phyloP scores from a whole-genome alignment of 2,113 vertebrate species.

The Nesoenas mayeri region DNA sequence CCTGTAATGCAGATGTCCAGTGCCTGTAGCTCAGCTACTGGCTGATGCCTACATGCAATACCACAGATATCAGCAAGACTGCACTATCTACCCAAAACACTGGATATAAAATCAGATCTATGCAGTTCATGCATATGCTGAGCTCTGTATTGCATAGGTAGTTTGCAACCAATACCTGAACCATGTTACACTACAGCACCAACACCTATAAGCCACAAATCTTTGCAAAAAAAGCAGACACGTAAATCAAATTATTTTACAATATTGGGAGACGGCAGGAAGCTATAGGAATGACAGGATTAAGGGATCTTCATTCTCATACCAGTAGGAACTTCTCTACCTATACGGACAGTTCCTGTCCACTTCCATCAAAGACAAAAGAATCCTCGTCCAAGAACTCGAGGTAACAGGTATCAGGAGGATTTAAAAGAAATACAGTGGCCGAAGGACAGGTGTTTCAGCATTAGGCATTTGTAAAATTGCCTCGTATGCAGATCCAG shows the following conservation, averaged over 20 bases:
- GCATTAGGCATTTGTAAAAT: neutral
- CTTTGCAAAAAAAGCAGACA: neutral
- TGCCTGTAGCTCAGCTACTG: neutral
- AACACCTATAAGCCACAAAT: neutral
- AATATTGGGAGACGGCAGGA: neutral
- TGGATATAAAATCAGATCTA: neutral
- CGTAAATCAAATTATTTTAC: neutral
- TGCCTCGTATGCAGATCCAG: neutral
- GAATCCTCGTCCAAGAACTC: neutral
- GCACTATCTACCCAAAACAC: neutral
- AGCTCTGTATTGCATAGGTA: neutral
- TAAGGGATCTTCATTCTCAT: neutral
- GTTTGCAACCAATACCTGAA: neutral
- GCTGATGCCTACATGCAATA: neutral
- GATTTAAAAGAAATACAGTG: neutral
- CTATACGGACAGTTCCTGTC: neutral
- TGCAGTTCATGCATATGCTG: neutral
- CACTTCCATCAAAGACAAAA: neutral
- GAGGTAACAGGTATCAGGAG: neutral
- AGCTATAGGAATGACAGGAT: neutral
- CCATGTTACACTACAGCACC: neutral
- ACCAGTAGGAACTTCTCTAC: neutral
- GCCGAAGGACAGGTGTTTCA: neutral
- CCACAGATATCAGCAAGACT: neutral
- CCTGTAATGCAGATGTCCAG: neutral